Evolutionary conservation across 2,888 invertebrate genomes (phyloP), one percentile per base, ranked within the genome.

Genomic region (Nebria brevicollis): DNA sequence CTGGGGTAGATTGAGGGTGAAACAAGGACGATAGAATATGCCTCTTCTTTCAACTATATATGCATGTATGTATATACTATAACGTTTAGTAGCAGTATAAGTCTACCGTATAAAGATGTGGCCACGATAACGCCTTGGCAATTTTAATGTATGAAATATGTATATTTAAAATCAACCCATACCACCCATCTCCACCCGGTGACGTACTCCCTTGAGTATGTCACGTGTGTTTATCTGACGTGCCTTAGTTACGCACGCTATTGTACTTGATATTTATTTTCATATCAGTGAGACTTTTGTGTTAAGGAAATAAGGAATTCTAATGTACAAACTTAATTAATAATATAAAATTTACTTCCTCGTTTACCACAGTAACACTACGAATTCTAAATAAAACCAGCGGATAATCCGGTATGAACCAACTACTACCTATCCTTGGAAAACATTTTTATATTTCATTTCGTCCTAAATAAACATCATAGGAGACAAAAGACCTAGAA

Each of bases 61-160:
- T 13, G 54, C 8, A 54, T 54, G 8, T 54, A 54, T 13, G 54
- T 54, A 54, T 54, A 54, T 54, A 54, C 54, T 54, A 8, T 54
- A 54, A 54, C 54, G 54, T 54, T 54, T 54, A 54, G 54, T 54
- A 54, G 54, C 54, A 54, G 54, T 54, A 54, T 54, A 54, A 54
- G 54, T 54, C 54, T 54, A 54, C 54, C 54, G 54, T 54, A 54
- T 54, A 54, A 54, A 54, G 75, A 75, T 75, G 34, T 34, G 72
- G 41, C 72, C 64, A 64, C 20, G 75, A 75, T 75, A 64, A 65
- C 72, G 74, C 54, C 42, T 15, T 54, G 66, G 34, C 66, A 41
- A 66, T 76, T 66, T 65, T 66, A 76, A 76, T 68, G 26, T 64
- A 75, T 75, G 75, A 75, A 75, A 75, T 75, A 75, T 75, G 65